These are phyloP conservation scores for Nesidiocoris tenuis DNA, from an alignment of 2,888 invertebrate genomes.

Conservation along the genomic window DNA sequence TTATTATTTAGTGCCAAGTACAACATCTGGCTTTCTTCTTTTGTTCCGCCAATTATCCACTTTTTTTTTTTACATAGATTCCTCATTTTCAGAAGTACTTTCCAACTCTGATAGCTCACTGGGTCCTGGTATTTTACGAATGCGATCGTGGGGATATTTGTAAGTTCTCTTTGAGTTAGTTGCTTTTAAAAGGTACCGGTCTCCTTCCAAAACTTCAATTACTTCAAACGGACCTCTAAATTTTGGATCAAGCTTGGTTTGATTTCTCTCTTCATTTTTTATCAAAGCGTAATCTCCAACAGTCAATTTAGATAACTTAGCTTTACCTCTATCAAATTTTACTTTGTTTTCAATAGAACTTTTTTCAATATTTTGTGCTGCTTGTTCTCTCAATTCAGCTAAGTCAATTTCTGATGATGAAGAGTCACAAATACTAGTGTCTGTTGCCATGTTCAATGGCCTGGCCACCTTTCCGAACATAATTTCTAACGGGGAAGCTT, in stretches of 20 bases:
- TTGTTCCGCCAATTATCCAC: too few relatives aligned
- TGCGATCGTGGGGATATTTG: slow-evolving; percentile 22
- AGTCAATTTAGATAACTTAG: slow-evolving; percentile 18
- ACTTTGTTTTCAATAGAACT: slow-evolving; percentile 10
- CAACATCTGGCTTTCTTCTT: too few relatives aligned
- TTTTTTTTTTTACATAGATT: too few relatives aligned
- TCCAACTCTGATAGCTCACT: not conserved
- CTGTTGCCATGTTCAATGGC: not conserved
- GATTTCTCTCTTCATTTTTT: slow-evolving; percentile 42
- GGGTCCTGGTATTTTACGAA: not conserved
- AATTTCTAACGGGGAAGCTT: slow-evolving; percentile 10
- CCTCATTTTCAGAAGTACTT: too few relatives aligned
- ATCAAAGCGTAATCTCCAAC: slow-evolving; percentile 37
- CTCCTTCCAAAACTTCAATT: slow-evolving; percentile 1
- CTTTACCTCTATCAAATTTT: slow-evolving; percentile 29
- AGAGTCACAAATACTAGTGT: not conserved
- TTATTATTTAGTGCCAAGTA: too few relatives aligned
- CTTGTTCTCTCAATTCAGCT: not conserved
- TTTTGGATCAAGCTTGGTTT: slow-evolving; percentile 24
- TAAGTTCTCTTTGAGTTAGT: slow-evolving; percentile 5
- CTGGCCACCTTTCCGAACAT: slow-evolving; percentile 1
- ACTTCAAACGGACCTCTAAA: slow-evolving; percentile 27
- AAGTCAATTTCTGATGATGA: slow-evolving; percentile 4
- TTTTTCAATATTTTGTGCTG: slow-evolving; percentile 14
- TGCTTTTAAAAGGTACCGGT: slow-evolving; percentile 4